A percentile compares a stretch with the other conserved stretches of the same genome.
Conservation (phyloP, 2,888 invertebrate genomes). For the Rhimphoctona megacephalus region DNA sequence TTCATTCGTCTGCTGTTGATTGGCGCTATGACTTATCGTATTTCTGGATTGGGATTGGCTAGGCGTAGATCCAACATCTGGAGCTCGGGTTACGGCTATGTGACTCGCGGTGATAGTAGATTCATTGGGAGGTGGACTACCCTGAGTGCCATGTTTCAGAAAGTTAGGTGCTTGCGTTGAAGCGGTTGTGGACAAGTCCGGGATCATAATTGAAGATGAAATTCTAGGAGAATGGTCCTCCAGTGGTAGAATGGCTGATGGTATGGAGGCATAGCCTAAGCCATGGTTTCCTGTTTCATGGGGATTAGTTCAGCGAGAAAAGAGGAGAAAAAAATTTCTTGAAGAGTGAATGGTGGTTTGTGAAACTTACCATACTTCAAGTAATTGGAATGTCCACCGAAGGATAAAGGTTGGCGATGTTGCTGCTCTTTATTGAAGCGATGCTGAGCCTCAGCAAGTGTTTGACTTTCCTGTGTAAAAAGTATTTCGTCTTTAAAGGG, state of each 20-base stretch:
- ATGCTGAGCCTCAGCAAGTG: slow-evolving; percentile 61
- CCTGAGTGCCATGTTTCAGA: slow-evolving; percentile 46
- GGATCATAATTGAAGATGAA: slow-evolving; percentile 25
- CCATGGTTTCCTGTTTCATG: slow-evolving; percentile 73
- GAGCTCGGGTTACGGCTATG: slow-evolving; percentile 54
- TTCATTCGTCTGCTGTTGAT: slow-evolving; percentile 43
- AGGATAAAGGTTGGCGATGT: slow-evolving; percentile 71
- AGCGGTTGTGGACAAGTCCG: slow-evolving; percentile 64
- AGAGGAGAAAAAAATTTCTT: neutral
- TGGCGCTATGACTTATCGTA: slow-evolving; percentile 22
- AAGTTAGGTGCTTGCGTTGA: slow-evolving; percentile 60
- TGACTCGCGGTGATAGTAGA: slow-evolving; percentile 44
- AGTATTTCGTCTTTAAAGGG: slow-evolving; percentile 62
- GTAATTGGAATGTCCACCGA: slow-evolving; percentile 74
- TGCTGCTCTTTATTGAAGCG: slow-evolving; percentile 64
- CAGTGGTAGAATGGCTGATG: slow-evolving; percentile 65
- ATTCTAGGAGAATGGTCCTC: slow-evolving; percentile 56
- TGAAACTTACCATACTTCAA: slow-evolving; percentile 75
- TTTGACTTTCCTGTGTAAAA: slow-evolving; percentile 61
- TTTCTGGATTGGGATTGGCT: slow-evolving; percentile 42
- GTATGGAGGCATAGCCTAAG: slow-evolving; percentile 71
- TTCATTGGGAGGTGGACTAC: slow-evolving; percentile 35
- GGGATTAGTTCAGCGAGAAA: neutral
- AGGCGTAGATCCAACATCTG: slow-evolving; percentile 59
- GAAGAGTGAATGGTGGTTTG: neutral